Evolutionary conservation across 92 coral and sea anemone genomes (phyloP).

Genomic region (Heliopora coerulea): DNA sequence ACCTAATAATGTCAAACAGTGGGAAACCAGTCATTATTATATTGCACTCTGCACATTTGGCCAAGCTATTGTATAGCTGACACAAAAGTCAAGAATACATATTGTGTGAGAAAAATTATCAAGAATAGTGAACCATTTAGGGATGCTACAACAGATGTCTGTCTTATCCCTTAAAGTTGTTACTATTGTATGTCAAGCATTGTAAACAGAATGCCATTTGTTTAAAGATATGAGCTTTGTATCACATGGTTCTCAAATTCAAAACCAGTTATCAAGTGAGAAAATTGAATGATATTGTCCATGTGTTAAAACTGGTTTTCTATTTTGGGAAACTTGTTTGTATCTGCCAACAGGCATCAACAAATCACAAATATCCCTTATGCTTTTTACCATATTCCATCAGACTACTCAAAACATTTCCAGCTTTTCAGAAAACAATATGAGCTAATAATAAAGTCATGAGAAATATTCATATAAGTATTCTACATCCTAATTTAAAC

Average conservation of each 20-base stretch:
- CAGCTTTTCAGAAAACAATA: too few species aligned
- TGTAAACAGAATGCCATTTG: background rate
- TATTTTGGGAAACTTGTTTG: too few species aligned
- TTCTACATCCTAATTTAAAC: background rate
- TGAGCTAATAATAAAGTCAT: too few species aligned
- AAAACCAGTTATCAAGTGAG: too few species aligned
- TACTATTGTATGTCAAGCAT: background rate
- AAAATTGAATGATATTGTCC: too few species aligned
- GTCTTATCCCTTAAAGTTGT: background rate
- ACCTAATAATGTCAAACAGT: slow-evolving; percentile 12
- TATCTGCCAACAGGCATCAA: too few species aligned
- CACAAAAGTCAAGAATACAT: background rate
- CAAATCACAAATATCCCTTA: too few species aligned
- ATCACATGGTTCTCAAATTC: too few species aligned
- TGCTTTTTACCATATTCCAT: too few species aligned
- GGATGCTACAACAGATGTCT: background rate
- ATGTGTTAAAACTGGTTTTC: too few species aligned
- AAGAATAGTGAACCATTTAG: slow-evolving; percentile 1
- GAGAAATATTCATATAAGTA: too few species aligned
- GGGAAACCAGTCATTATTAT: slow-evolving; percentile 1
- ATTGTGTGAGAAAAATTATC: slow-evolving; percentile 24
- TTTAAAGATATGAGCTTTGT: background rate
- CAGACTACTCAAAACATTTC: too few species aligned
- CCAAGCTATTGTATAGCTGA: slow-evolving; percentile 1
- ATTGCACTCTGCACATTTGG: background rate